phyloP scores from a whole-genome alignment of 2,888 invertebrate genomes.

The Andrena marginata region DNA sequence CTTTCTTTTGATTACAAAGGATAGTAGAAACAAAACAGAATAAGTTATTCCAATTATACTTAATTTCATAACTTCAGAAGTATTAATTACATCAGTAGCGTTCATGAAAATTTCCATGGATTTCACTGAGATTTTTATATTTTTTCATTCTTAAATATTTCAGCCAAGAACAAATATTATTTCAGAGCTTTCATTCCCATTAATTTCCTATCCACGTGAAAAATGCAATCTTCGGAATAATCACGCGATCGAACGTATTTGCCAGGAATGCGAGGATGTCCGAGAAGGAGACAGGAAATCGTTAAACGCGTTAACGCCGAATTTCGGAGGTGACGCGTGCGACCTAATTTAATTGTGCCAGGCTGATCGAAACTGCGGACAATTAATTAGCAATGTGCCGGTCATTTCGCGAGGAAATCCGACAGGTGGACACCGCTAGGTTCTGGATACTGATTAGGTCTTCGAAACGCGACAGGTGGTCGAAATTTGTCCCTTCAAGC shows the following conservation, averaged over 20 bases:
- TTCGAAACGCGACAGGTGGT: slow-evolving; percentile 56
- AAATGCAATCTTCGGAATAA: not conserved
- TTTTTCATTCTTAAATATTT: no score
- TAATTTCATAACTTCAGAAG: no score
- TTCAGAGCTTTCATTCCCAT: no score
- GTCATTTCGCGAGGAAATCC: slow-evolving; percentile 59
- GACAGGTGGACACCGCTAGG: slow-evolving; percentile 56
- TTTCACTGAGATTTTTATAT: no score
- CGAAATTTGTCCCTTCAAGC: slow-evolving; percentile 19
- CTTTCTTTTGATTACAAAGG: no score
- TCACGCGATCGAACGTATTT: not conserved
- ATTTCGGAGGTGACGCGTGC: slow-evolving; percentile 41
- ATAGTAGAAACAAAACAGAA: no score
- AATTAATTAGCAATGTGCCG: slow-evolving; percentile 60
- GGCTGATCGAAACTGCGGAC: slow-evolving; percentile 54
- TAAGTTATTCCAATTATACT: no score
- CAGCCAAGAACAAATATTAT: no score
- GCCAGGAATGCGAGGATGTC: not conserved
- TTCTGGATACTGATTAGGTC: slow-evolving; percentile 51
- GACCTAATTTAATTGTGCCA: slow-evolving; percentile 50
- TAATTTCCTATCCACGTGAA: not conserved
- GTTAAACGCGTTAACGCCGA: slow-evolving; percentile 22
- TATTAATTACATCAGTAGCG: no score
- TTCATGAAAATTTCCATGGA: no score
- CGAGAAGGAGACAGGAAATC: slow-evolving; percentile 7